Evolutionary conservation across 2,113 vertebrate species (phyloP), one percentile per base, ranked within the genome.

Genomic region (Scomber colias): DNA sequence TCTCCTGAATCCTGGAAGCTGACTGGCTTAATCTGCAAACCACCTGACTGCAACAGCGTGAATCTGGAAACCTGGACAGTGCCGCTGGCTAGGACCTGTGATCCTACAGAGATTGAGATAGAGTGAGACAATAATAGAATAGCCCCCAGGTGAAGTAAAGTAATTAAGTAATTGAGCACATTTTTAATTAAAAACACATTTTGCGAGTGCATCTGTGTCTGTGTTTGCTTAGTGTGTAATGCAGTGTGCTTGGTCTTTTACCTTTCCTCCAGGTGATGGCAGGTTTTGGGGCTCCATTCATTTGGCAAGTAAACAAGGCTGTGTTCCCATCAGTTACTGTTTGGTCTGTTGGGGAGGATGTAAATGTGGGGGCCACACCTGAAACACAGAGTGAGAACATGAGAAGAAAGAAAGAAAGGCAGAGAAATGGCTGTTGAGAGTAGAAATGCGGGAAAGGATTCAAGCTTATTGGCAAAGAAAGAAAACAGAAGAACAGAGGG

Each of bases 231-330:
- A 27, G 54, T 15, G 63, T 71, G 49, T 30, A 17, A 0, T 5
- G 51, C 17, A 40, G 57, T 59, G 65, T 44, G 40, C 50, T 68
- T 53, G 51, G 3, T n/a, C 19, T 30, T 11, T 19, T 94, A 97
- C 97, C 97, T 97, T 90, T 97, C 85, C 91, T 97, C 98, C 98
- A 99, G 0, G 94, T 94, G 88, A 99, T 95, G 87, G 97, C 94
- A 0, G 98, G 96, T 54, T 95, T 97, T 21, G 98, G 97, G 31
- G 97, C 97, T 17, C 98, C 97, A 0, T 95, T 96, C 6, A 97
- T 96, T 70, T 96, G 94, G n/a, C 98, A 99, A 74, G 81, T 92
- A 64, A 99, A 96, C 35, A 94, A 50, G 0, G 97, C 96, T 0
- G 87, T 92, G 79, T 94, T 95, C 0, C 97, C 96, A 16, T 98